These are phyloP conservation scores for Mixornis gularis DNA, from an alignment of 2,113 vertebrate genomes.

Conservation along the genomic window DNA sequence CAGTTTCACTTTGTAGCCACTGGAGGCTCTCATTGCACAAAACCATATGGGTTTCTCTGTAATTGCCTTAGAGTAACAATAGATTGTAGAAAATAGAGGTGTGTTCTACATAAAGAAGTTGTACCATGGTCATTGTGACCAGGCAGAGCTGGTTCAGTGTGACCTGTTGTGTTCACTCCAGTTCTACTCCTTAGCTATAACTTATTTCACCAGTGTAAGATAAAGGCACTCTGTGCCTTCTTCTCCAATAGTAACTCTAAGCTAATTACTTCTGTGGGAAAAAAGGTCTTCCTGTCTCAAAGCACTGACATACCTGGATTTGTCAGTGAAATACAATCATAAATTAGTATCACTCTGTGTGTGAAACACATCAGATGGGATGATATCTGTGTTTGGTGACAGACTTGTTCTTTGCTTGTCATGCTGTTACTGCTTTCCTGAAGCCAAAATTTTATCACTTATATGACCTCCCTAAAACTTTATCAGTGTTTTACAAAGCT, in stretches of 20 bases:
- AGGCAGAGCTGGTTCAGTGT: background rate
- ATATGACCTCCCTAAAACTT: background rate
- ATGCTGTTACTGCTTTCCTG: background rate
- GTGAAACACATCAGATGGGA: background rate
- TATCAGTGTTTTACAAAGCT: background rate
- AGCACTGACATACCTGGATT: background rate
- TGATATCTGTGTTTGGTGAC: background rate
- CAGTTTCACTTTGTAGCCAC: background rate
- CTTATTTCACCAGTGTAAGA: background rate
- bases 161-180: background rate
- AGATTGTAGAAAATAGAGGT: background rate
- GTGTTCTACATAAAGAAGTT: background rate
- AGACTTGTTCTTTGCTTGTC: background rate
- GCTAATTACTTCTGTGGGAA: background rate
- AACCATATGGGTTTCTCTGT: background rate
- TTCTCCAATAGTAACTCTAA: background rate
- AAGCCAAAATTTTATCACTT: background rate
- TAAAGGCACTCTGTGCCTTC: background rate
- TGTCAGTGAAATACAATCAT: background rate
- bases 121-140: background rate
- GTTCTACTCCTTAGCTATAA: background rate
- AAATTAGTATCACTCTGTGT: background rate
- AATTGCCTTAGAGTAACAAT: background rate
- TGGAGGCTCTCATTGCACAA: background rate
- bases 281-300: background rate